Evolutionary conservation across 2,113 vertebrate genomes (phyloP), one percentile per base, ranked within the genome.

Genomic region (Cryptotis parvus): DNA sequence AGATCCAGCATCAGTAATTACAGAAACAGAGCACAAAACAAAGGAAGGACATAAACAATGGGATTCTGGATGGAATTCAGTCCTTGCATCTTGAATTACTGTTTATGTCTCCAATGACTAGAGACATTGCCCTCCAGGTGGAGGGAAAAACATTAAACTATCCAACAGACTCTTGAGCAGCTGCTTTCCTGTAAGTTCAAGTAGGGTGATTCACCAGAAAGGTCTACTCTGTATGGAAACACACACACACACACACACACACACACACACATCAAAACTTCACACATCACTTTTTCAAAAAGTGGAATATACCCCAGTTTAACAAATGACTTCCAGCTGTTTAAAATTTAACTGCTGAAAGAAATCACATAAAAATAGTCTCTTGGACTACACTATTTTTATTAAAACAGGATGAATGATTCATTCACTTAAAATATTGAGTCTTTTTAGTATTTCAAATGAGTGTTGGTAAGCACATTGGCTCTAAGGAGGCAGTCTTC

Each of bases 281-380:
- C 55, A 81, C 66, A 45, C 45, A 87, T 61, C 9, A 3, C 45
- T 91, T 86, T 91, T 84, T 82, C 52, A 88, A 87, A 85, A 58
- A 75, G 41, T 37, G 18, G 33, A 91, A 72, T 27, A 89, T 61
- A 79, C 61, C 35, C n/a, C 35, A 87, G 45, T 52, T 16, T 91
- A 89, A 72, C 29, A 94, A 94, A 92, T 79, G 49, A 75, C 9
- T 76, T 61, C 81, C 81, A 90, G 70, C 65, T 95, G 69, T 79
- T 91, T 89, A 91, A 94, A 90, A 92, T 89, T 80, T 89, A 37
- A 55, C 49, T 66, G 11, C 27, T 69, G 15, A 49, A 85, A 82
- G 55, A 75, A 83, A 87, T 65, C 31, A 41, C 52, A 14, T 70
- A 63, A 78, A 82, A 94, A 61, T 63, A 81, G 72, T 80, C 65